Percentiles rank a stretch among this genome's conserved stretches.
phyloP scores from a whole-genome alignment of 1,140 invertebrate genomes.

The Vanessa tameamea region DNA sequence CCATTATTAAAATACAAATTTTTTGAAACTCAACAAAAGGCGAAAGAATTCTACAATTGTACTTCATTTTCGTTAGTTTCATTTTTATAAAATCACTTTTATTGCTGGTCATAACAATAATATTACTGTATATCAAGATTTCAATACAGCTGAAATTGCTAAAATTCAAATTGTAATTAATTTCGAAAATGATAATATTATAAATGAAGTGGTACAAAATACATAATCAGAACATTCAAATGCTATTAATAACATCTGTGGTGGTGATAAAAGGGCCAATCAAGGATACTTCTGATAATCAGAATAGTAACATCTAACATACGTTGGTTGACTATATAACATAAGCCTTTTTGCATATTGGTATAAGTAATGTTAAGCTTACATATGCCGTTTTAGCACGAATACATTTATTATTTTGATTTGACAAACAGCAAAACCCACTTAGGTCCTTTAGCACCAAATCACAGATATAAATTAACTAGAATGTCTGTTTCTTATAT shows the following conservation, averaged over 20 bases:
- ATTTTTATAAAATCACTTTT: conserved; percentile 1
- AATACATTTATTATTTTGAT: no score
- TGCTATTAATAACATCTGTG: background rate
- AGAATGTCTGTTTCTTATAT: background rate
- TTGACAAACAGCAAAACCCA: no score
- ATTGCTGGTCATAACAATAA: background rate
- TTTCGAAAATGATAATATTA: background rate
- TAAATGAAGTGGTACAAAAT: background rate
- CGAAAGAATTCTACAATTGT: conserved; percentile 33
- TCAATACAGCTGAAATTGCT: background rate
- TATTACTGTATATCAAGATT: background rate
- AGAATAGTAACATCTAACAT: no score
- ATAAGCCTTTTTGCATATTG: no score
- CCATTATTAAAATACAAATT: conserved; percentile 23
- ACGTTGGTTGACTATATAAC: no score
- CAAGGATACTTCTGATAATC: no score
- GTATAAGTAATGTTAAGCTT: no score
- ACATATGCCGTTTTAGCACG: no score
- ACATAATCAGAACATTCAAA: background rate
- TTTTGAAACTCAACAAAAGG: conserved; percentile 29
- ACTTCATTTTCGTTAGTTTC: conserved; percentile 24
- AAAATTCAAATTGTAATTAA: background rate
- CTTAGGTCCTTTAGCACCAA: no score
- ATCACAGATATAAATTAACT: background rate
- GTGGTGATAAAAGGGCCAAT: no score